Percentiles rank a stretch among this genome's conserved stretches.
These are phyloP conservation scores for Spilarctia lutea DNA, from an alignment of 2,888 invertebrate species.

Conservation along the genomic window DNA sequence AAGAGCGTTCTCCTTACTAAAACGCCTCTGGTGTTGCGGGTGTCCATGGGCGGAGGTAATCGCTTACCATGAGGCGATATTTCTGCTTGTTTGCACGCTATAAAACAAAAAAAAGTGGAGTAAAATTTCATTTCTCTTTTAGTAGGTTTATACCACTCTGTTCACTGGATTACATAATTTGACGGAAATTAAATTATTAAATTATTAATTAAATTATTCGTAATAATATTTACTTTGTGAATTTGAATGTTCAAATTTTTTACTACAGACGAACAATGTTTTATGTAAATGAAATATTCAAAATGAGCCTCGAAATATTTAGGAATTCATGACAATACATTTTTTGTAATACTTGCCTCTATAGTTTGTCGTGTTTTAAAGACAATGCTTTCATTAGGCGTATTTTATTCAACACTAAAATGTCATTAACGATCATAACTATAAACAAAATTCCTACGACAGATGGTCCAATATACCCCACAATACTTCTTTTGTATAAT, in stretches of 20 bases:
- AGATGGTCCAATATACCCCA: slow-evolving; percentile 73
- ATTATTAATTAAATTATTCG: neutral
- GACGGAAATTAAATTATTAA: too few relatives aligned
- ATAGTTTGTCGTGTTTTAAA: slow-evolving; percentile 30
- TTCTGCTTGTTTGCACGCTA: too few relatives aligned
- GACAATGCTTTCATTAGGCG: slow-evolving; percentile 42
- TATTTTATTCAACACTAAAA: slow-evolving; percentile 57
- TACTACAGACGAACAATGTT: neutral
- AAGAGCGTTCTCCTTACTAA: too few relatives aligned
- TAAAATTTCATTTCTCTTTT: neutral
- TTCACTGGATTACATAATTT: neutral
- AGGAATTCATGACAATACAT: neutral
- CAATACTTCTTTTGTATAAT: slow-evolving; percentile 64
- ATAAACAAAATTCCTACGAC: slow-evolving; percentile 65
- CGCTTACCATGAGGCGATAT: too few relatives aligned
- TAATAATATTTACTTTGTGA: neutral
- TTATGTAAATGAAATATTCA: slow-evolving; percentile 1
- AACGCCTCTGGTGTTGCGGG: too few relatives aligned
- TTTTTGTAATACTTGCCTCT: slow-evolving; percentile 1
- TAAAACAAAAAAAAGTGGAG: too few relatives aligned
- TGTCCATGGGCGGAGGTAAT: too few relatives aligned
- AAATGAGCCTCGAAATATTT: neutral
- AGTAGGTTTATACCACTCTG: neutral
- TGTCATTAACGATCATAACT: slow-evolving; percentile 57
- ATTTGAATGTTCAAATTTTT: neutral